phyloP scores from a whole-genome alignment of 2,888 invertebrate genomes.

The Malachius bipustulatus region DNA sequence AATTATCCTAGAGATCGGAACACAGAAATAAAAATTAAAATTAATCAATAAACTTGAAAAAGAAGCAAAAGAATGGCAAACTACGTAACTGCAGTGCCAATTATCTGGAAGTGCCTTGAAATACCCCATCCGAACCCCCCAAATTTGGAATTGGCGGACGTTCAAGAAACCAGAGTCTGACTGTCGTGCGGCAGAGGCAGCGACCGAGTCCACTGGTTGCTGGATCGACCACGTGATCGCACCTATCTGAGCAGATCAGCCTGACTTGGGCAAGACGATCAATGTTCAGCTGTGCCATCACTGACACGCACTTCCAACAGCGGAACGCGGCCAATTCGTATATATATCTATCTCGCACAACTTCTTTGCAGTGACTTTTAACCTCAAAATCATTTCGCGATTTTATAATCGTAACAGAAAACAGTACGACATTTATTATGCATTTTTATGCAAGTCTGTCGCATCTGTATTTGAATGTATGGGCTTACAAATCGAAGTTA shows the following conservation, averaged over 20 bases:
- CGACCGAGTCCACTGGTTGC: slow-evolving; percentile 45
- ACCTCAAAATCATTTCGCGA: no score
- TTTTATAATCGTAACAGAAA: no score
- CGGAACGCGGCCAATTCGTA: no score
- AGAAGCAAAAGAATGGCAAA: slow-evolving; percentile 39
- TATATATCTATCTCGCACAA: no score
- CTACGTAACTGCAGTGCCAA: slow-evolving; percentile 42
- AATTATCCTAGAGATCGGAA: no score
- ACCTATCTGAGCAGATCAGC: slow-evolving; percentile 53
- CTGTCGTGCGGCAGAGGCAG: slow-evolving; percentile 43
- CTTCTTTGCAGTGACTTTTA: no score
- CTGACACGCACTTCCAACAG: slow-evolving; percentile 45
- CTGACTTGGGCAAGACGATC: slow-evolving; percentile 43
- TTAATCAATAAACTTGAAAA: no score
- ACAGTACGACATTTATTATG: no score
- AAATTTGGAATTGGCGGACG: slow-evolving; percentile 52
- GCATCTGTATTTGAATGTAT: no score
- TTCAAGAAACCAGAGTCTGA: slow-evolving; percentile 46
- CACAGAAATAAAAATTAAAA: no score
- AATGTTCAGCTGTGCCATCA: slow-evolving; percentile 52
- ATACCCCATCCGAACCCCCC: slow-evolving; percentile 45
- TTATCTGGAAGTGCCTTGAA: slow-evolving; percentile 47
- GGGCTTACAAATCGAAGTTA: no score
- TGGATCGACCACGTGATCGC: slow-evolving; percentile 51
- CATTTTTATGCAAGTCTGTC: no score